A percentile compares a stretch with the other conserved stretches of the same genome.
Evolutionary conservation across 2,888 invertebrate species (phyloP).

Genomic region (Chorisops tibialis): DNA sequence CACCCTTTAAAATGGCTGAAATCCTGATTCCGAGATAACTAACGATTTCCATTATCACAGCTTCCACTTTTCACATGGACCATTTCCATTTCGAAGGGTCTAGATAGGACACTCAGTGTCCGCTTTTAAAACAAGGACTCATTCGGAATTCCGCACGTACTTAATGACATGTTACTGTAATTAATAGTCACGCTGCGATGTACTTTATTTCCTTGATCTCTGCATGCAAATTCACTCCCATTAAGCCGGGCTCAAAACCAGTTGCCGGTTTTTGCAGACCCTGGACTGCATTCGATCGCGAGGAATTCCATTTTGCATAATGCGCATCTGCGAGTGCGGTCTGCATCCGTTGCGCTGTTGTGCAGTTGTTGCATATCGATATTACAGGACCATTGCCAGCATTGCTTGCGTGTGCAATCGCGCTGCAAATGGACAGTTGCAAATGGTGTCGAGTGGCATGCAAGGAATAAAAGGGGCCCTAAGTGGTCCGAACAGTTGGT

Average conservation of each 20-base stretch:
- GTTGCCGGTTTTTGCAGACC: slow-evolving; percentile 24
- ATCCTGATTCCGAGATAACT: slow-evolving; percentile 10
- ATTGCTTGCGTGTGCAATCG: slow-evolving; percentile 8
- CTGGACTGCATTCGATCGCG: neutral
- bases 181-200: slow-evolving; percentile 37
- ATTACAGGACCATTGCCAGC: neutral
- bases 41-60: slow-evolving; percentile 27
- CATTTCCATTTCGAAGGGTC: too few relatives aligned
- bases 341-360: slow-evolving; percentile 10
- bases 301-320: slow-evolving; percentile 39
- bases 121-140: too few relatives aligned
- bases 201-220: slow-evolving; percentile 35
- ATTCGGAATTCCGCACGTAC: slow-evolving; percentile 33
- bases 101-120: too few relatives aligned
- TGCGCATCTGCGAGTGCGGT: slow-evolving; percentile 37
- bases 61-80: slow-evolving; percentile 8
- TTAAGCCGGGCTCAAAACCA: slow-evolving; percentile 35
- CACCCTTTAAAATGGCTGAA: slow-evolving; percentile 4
- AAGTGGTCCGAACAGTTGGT: slow-evolving; percentile 24
- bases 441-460: slow-evolving; percentile 26
- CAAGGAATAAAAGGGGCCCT: slow-evolving; percentile 19
- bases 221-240: slow-evolving; percentile 40
- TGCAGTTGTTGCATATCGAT: slow-evolving; percentile 9
- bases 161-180: slow-evolving; percentile 39
- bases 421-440: slow-evolving; percentile 4